Evolutionary conservation across 2,113 vertebrate species (phyloP).

Genomic region (Tamias sibiricus): DNA sequence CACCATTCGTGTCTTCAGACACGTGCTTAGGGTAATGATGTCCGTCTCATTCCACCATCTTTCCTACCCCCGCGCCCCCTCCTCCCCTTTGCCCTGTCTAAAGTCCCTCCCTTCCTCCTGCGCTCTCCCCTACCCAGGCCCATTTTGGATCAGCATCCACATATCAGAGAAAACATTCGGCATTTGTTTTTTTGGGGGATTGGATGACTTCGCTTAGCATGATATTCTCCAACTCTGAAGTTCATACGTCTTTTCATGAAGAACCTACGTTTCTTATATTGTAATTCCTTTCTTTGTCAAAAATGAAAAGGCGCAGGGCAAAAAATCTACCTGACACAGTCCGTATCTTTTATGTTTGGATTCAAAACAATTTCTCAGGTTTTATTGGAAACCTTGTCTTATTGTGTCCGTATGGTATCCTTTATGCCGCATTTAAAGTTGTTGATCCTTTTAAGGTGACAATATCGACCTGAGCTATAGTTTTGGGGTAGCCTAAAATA

Average conservation of each 20-base stretch:
- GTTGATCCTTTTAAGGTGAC: neutral
- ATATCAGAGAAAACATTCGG: too few relatives aligned
- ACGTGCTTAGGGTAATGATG: too few relatives aligned
- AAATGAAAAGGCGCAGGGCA: neutral
- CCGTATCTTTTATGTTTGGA: neutral
- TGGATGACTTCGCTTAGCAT: too few relatives aligned
- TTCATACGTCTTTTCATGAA: neutral
- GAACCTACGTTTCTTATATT: neutral
- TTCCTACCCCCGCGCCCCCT: too few relatives aligned
- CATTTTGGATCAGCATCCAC: too few relatives aligned
- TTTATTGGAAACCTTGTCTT: neutral
- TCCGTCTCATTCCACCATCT: too few relatives aligned
- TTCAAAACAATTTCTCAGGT: neutral
- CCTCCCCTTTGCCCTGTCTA: too few relatives aligned
- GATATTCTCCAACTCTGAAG: too few relatives aligned
- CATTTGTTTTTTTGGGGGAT: too few relatives aligned
- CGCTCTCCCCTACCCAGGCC: too few relatives aligned
- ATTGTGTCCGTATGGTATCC: neutral
- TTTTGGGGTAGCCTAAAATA: neutral
- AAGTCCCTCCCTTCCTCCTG: too few relatives aligned
- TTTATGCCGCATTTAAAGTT: neutral
- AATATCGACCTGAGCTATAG: neutral
- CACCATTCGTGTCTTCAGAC: too few relatives aligned
- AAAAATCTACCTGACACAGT: neutral
- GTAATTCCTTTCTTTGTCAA: neutral